Evolutionary conservation across 2,888 invertebrate genomes (phyloP), one percentile per base, ranked within the genome.

Genomic region (Stenodema calcarata): DNA sequence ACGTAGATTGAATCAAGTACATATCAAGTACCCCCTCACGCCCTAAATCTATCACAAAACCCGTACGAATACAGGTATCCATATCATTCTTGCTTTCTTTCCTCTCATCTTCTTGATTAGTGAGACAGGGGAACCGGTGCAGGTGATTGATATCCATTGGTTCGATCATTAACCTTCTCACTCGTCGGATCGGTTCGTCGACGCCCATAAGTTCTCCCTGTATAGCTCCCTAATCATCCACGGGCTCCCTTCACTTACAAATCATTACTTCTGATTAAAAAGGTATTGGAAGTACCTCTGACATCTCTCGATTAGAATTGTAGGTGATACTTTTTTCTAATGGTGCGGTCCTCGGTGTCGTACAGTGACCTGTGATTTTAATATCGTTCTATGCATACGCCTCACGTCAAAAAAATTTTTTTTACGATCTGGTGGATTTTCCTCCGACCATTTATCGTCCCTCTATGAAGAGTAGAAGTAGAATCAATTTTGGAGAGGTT

Each of bases 201-300:
- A 14, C 41, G 35, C 35, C 73, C 73, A n/a, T 18, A 41, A n/a
- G n/a, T n/a, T 16, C 14, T 18, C n/a, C 30, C 2, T 75, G 14
- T 75, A 75, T 75, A 75, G 73, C 73, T 30, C 73, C 73, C 73
- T 75, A 75, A 75, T 75, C 73, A 75, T 41, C 73, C 69, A n/a
- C 23, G 7, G 69, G 9, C 23, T 18, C 62, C 73, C 73, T 75
- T 75, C 73, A 75, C 73, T 75, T 75, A 75, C 73, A 75, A 75
- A 75, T 75, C 73, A 75, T 75, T 75, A 75, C 73, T 75, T 75
- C 73, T 75, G 73, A 75, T 75, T 75, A 75, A 75, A 41, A 75
- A 75, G 73, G 73, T 75, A 75, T 75, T 75, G 73, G 73, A 41
- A 30, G 73, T 30, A 18, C 18, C 62, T 62, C 62, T 62, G 62